phyloP scores from a whole-genome alignment of 2,797 vertebrate species.

The Carcharodon carcharias region DNA sequence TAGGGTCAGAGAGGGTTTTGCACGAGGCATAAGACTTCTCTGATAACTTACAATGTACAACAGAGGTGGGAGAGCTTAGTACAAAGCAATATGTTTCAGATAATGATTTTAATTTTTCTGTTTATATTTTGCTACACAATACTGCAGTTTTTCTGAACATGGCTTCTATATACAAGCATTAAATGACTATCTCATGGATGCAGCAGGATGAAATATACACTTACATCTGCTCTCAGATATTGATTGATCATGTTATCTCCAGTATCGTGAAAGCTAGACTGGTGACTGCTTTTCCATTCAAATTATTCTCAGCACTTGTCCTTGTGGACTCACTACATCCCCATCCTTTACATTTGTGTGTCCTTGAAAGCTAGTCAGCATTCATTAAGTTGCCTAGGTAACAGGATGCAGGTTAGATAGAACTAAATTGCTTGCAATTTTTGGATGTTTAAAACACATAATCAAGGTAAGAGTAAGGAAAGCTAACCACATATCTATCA shows the following conservation, averaged over 20 bases:
- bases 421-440: background rate
- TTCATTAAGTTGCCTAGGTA: slow-evolving; percentile 47
- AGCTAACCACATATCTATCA: background rate
- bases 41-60: background rate
- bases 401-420: background rate
- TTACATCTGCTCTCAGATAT: background rate
- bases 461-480: background rate
- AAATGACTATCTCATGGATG: background rate
- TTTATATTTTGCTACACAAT: background rate
- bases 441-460: background rate
- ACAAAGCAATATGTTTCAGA: background rate
- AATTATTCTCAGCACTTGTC: background rate
- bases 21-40: background rate
- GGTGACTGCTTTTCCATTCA: slow-evolving; percentile 18
- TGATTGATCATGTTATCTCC: slow-evolving; percentile 40
- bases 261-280: background rate
- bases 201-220: background rate
- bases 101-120: background rate
- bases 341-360: slow-evolving; percentile 1
- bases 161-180: background rate
- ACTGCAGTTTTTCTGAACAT: background rate
- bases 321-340: background rate
- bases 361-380: slow-evolving; percentile 49
- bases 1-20: background rate
- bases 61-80: background rate